A percentile compares a stretch with the other conserved stretches of the same genome.
Evolutionary conservation across 2,888 invertebrate species (phyloP).

Genomic region (Syrphus vitripennis): DNA sequence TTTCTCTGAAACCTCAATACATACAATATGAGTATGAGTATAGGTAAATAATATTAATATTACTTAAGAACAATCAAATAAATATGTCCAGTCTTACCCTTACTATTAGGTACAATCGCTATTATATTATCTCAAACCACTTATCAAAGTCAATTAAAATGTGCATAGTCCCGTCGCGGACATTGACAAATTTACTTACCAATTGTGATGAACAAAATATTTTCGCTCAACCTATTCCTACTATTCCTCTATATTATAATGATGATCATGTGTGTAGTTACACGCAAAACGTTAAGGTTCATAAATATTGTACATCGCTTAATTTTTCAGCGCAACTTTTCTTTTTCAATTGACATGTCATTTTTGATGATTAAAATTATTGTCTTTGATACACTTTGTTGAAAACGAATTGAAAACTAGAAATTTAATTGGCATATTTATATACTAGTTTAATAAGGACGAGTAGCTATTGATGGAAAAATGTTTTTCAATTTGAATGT

Average conservation of each 20-base stretch:
- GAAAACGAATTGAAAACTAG: too few species aligned
- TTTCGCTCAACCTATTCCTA: constrained; percentile 1
- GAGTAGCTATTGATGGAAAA: too few species aligned
- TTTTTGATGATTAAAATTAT: not conserved
- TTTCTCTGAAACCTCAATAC: not conserved
- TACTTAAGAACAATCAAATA: constrained; percentile 22
- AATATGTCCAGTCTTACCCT: constrained; percentile 9
- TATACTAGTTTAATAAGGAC: too few species aligned
- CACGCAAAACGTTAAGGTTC: not conserved
- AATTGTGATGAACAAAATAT: not conserved
- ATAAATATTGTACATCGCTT: not conserved
- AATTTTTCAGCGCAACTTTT: not conserved
- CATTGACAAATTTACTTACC: constrained; percentile 55
- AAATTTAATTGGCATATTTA: too few species aligned
- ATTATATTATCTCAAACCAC: not conserved
- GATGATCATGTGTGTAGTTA: not conserved
- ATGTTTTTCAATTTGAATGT: too few species aligned
- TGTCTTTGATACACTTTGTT: not conserved
- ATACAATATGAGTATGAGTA: too few species aligned
- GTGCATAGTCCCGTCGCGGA: constrained; percentile 16
- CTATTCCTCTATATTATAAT: too few species aligned
- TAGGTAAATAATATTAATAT: too few species aligned
- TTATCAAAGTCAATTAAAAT: constrained; percentile 62
- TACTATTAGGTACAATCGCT: not conserved
- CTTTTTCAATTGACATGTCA: not conserved